Base-by-base conservation (phyloP, 2,797 vertebrate genomes). In the Crax fasciolata region DNA sequence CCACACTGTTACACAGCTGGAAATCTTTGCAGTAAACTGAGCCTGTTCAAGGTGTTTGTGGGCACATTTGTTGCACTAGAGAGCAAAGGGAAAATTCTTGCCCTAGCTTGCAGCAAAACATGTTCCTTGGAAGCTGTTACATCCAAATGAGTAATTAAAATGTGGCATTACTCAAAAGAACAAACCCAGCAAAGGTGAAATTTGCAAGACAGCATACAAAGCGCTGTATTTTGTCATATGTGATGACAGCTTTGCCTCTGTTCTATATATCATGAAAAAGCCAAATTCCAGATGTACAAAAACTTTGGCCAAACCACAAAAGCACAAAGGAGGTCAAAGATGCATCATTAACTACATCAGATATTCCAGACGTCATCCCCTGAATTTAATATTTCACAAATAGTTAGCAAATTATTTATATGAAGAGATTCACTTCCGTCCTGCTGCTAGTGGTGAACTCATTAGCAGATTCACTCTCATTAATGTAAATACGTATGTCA, bases 251-350 rank as follows among this genome's bases (percentile, higher is more conserved):
- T 83, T 85, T 68, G 43, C 0, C 0, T 87, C 77, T 75, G 48
- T 48, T 85, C 65, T 79, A 62, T 21, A 51, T 87, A 76, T 96
- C 18, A 49, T 8, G 52, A 87, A 71, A 87, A 89, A 87, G 68
- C 5, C 67, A 74, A 61, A 82, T 77, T 93, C 87, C 95, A 93
- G 75, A 85, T 74, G 87, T 61, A 68, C 0, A 0, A 80, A 80
- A 1, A 4, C 51, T 89, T 89, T 32, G 72, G 65, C 79, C 70
- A 89, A 96, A 83, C 63, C 84, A 54, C 72, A 83, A 52, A 87
- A 87, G 44, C 78, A 77, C 67, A 80, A 67, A 83, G 43, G 75
- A 89, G 68, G 93, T 87, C 89, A 94, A 80, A 83, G 52, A 61
- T 1, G 2, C 57, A 65, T 75, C 6, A 0, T 90, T 81, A 90